Evolutionary conservation across 2,888 invertebrate species (phyloP).

Genomic region (Catocala fraxini): DNA sequence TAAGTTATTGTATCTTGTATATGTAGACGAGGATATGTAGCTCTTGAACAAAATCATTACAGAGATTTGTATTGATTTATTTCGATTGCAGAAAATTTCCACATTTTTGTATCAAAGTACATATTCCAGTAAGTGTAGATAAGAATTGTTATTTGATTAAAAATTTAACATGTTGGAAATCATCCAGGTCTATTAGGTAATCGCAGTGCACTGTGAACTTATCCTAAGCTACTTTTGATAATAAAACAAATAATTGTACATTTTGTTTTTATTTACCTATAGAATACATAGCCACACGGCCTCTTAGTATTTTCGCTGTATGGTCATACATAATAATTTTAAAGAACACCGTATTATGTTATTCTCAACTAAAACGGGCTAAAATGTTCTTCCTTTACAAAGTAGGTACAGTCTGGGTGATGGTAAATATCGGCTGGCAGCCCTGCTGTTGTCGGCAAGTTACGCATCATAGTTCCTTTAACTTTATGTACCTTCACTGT

Average conservation of each 20-base stretch:
- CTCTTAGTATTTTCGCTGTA: too few species aligned
- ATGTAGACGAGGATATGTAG: neutral
- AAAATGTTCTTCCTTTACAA: too few species aligned
- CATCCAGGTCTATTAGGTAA: neutral
- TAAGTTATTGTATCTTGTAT: neutral
- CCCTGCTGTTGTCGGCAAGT: too few species aligned
- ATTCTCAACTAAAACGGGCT: too few species aligned
- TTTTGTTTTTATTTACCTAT: neutral
- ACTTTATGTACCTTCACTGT: too few species aligned
- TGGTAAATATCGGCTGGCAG: too few species aligned
- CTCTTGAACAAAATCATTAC: neutral
- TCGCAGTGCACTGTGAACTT: neutral
- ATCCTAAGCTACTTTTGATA: neutral
- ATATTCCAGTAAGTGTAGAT: constrained; percentile 2
- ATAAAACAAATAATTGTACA: neutral
- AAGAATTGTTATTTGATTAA: constrained; percentile 1
- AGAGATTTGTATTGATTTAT: neutral
- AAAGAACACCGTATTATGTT: too few species aligned
- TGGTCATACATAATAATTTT: too few species aligned
- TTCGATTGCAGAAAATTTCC: neutral
- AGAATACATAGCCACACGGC: too few species aligned
- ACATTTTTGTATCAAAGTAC: neutral
- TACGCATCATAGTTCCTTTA: too few species aligned
- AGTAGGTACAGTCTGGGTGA: too few species aligned
- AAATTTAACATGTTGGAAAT: neutral